Base-by-base conservation (phyloP, 2,797 vertebrate genomes). In the Chiroxiphia lanceolata region DNA sequence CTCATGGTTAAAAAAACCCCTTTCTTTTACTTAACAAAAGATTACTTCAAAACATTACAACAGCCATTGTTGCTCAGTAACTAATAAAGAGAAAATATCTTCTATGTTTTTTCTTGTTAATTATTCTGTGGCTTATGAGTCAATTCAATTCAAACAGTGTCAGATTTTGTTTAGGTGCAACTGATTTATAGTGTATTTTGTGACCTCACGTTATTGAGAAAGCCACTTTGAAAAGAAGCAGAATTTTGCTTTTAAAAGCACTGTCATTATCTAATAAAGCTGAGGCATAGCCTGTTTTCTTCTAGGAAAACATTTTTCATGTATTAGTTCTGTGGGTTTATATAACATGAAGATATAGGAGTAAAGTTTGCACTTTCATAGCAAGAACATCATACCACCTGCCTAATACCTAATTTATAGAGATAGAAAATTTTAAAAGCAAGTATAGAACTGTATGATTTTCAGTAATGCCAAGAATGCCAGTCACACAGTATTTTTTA, bases 131-230 rank as follows among this genome's bases (percentile, higher is more conserved):
- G 33, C 36, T 91, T 94, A 83, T 15, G 6, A 92, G 61, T 90
- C 60, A 92, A 75, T 44, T 90, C 15, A 54, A 53, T 95, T 96
- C 82, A 86, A 91, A 83, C 34, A 76, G 36, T 29, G 70, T 74
- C 56, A 93, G 76, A 51, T 89, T 92, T 96, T 92, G 45, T 92
- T 91, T 87, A 85, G 53, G 40, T 14, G 21, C 5, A n/a, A 65
- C 22, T 87, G 83, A 93, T 82, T 80, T 83, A 93, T 42, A 34
- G 26, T 19, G 15, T 33, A 70, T 61, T 79, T 69, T 87, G 14
- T 81, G 57, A 76, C 51, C 59, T 68, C 29, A 22, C 20, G 42
- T 94, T 86, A 70, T 29, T 59, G 34, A 72, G 40, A 93, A 94
- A 86, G 27, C 10, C 27, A 60, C 20, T 80, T 75, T 31, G n/a